Base-by-base conservation (phyloP, 2,113 vertebrate genomes). In the Antennarius striatus region DNA sequence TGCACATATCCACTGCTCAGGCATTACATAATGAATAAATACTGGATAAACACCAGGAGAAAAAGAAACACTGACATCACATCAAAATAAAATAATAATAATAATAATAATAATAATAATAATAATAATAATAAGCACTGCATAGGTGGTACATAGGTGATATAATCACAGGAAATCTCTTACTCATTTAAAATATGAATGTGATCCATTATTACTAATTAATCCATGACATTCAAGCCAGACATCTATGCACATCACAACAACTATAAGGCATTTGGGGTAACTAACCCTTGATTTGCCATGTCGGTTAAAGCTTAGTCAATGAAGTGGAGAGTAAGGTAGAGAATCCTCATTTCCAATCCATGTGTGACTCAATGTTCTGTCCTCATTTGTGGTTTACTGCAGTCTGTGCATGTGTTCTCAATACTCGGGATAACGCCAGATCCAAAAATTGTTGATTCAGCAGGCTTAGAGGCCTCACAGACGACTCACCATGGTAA, bases 391-490 rank as follows among this genome's bases (percentile, higher is more conserved):
- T 51, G 62, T 47, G 22, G 61, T 76, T 68, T 48, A 59, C 40
- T 42, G 46, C 46, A 22, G 40, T 8, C 6, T 61, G 14, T 60
- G 59, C 69, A 39, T 43, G 42, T 43, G 8, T 10, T 74, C 52
- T 48, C 54, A 73, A 43, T 39, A 36, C 73, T 57, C 45, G 43
- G 57, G 81, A 86, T 84, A 79, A 84, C 49, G 49, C 64, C 51
- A 51, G 58, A 63, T 68, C 51, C 17, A 53, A 69, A 88, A 87
- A 80, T 29, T 67, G 82, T 86, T 63, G 85, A 89, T 75, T 88
- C 89, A 83, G 66, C 54, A 56, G 45, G 65, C 58, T 86, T 62
- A 67, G 49, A 69, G 54, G 47, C 73, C 17, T 82, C 73, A 60
- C 56, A 58, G 75, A 49, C 63, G n/a, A 51, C 55, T 63, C 66